Base-by-base conservation (phyloP, 2,888 invertebrate species). In the Synergus itoensis region DNA sequence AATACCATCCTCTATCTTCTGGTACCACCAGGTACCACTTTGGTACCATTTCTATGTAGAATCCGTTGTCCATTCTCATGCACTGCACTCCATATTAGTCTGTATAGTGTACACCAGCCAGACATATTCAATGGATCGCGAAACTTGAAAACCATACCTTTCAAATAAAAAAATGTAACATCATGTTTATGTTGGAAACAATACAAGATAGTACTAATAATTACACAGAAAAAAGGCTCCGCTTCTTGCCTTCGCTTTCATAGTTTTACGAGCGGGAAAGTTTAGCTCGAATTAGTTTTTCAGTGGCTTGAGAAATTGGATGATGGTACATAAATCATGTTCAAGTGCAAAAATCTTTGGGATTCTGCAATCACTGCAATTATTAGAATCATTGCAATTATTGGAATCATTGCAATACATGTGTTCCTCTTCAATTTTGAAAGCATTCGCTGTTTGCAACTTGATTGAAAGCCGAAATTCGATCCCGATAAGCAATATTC, bases 1-100 rank as follows among this genome's bases (percentile, higher is more conserved):
- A 80, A 83, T 82, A 81, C 53, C 64, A 81, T 77, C n/a, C 18
- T 60, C 18, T 53, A 45, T 75, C 40, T 21, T 36, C 48, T 36
- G 21, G 67, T 43, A 18, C 69, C 48, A 48, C 14, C 28, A 16
- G 69, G 28, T 53, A 53, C 73, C 73, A 73, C 48, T 73, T 73
- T 53, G 48, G 40, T 53, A n/a, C 36, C 48, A 73, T 53, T 73
- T 73, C 73, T 73, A 73, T 73, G 53, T 53, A 73, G 48, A 73
- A n/a, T 28, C 28, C n/a, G 43, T 21, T 28, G 57, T 57, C 60
- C 16, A 60, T 53, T 62, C 63, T 78, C 53, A 53, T 53, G 16
- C 8, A 7, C 21, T 18, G 1, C 3, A 18, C 45, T 48, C 69
- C 5, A 28, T 28, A 28, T 28, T 28, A 28, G 28, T 28, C 28